A percentile compares a stretch with the other conserved stretches of the same genome.
Evolutionary conservation across 1,140 invertebrate species (phyloP).

Genomic region (Papilio helenus): DNA sequence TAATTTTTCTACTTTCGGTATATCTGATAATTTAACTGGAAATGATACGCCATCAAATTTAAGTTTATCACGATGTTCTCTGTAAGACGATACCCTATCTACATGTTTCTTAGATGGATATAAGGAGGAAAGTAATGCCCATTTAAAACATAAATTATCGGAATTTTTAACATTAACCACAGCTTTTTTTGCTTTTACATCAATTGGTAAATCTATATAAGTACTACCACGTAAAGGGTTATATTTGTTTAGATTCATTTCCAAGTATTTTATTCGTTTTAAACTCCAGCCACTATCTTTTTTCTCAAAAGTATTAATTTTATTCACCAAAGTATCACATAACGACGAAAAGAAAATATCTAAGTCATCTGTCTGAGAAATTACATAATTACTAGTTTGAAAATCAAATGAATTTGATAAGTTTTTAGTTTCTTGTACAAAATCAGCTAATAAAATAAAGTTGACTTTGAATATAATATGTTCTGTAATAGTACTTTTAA

Average conservation of each 20-base stretch:
- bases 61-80: constrained; percentile 52
- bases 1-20: constrained; percentile 64
- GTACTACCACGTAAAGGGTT: constrained; percentile 57
- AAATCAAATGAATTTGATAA: too few species aligned
- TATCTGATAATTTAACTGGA: constrained; percentile 65
- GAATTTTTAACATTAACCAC: constrained; percentile 70
- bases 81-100: constrained; percentile 57
- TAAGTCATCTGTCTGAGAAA: constrained; percentile 41
- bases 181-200: constrained; percentile 63
- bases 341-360: too few species aligned
- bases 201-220: constrained; percentile 55
- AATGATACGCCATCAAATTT: constrained; percentile 68
- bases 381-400: constrained; percentile 44
- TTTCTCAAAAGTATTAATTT: constrained; percentile 46
- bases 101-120: constrained; percentile 53
- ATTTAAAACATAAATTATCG: constrained; percentile 66
- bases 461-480: too few species aligned
- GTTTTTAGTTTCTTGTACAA: too few species aligned
- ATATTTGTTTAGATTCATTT: constrained; percentile 58
- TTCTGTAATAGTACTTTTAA: too few species aligned
- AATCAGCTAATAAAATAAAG: too few species aligned
- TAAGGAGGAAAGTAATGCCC: constrained; percentile 60
- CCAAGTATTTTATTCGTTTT: constrained; percentile 41
- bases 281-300: constrained; percentile 53
- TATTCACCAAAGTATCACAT: too few species aligned